Conservation (phyloP, 2,888 invertebrate genomes). For the Drosophila prolongata region DNA sequence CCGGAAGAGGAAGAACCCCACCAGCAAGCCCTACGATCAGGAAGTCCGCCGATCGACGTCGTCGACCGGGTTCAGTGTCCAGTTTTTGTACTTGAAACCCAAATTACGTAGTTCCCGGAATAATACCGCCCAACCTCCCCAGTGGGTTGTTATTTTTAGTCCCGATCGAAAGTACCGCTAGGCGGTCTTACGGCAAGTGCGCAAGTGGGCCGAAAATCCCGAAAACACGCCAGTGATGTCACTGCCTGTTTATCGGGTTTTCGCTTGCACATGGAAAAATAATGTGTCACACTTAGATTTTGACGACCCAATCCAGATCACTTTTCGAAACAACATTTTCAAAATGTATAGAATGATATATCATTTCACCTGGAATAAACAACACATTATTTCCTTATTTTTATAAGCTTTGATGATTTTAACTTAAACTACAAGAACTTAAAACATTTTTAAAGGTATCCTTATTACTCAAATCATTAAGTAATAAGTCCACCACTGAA, state of each 20-base stretch:
- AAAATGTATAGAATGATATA: too few species aligned
- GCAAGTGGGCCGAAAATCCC: conserved; percentile 62
- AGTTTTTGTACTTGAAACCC: conserved; percentile 76
- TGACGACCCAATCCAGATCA: too few species aligned
- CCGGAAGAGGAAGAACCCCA: conserved; percentile 29
- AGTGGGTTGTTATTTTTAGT: conserved; percentile 36
- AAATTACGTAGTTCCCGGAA: conserved; percentile 74
- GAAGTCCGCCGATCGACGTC: conserved; percentile 32
- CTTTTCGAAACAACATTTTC: too few species aligned
- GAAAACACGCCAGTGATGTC: conserved; percentile 54
- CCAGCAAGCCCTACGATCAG: conserved; percentile 31
- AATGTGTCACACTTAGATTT: not conserved
- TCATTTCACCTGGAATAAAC: too few species aligned
- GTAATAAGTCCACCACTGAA: not conserved
- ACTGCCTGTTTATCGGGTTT: conserved; percentile 35
- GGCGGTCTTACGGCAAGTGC: conserved; percentile 46
- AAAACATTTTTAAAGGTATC: too few species aligned
- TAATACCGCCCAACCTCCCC: conserved; percentile 36
- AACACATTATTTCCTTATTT: too few species aligned
- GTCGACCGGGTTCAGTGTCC: conserved; percentile 61
- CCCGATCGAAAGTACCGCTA: conserved; percentile 67
- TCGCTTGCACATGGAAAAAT: not conserved
- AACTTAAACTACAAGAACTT: too few species aligned
- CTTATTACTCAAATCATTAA: too few species aligned
- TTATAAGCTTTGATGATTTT: too few species aligned